Evolutionary conservation across 1,140 invertebrate species (phyloP), one percentile per base, ranked within the genome.

Genomic region (Micrasema minimum): DNA sequence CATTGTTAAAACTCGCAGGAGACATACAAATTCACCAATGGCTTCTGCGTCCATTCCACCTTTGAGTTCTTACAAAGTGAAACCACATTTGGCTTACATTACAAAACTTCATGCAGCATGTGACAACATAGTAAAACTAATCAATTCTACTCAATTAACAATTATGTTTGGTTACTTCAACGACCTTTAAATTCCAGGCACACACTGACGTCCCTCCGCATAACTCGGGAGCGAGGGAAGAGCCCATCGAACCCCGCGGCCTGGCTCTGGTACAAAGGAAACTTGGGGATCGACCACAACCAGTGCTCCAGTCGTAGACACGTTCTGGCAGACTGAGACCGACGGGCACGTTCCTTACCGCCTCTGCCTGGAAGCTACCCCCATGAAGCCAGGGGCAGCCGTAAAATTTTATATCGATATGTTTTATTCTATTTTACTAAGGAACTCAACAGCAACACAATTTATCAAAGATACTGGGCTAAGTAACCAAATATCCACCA

Each of bases 311-410:
- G n/a, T 99, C 78, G 94, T 95, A 0, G 98, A 99, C 78, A 99
- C 98, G 1, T 99, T 97, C 83, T 99, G 97, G 97, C 97, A 99
- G 83, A 99, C 98, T 1, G 97, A 99, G 87, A 99, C 97, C 20
- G 97, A 96, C 9, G 94, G 94, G 1, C 94, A 96, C 84, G 94
- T 99, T 1, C 88, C 99, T 1, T 98, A 97, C 45, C 95, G 96
- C 26, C 81, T 99, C 23, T n/a, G n/a, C n/a, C 98, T 98, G 22
- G 96, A 96, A 31, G 94, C 93, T 11, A 97, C 95, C 9, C 93
- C 95, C 5, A 94, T 96, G 88, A 99, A 99, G 85, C 97, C 97
- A 2, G 97, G 97, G 57, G 95, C 96, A 67, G 97, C 97, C 72
- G 95, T 97, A 88, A 90, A 14, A n/a, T n/a, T n/a, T n/a, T n/a